Evolutionary conservation across 53 echinoderm and acorn worm species (phyloP).

Genomic region (Henricia sp.): DNA sequence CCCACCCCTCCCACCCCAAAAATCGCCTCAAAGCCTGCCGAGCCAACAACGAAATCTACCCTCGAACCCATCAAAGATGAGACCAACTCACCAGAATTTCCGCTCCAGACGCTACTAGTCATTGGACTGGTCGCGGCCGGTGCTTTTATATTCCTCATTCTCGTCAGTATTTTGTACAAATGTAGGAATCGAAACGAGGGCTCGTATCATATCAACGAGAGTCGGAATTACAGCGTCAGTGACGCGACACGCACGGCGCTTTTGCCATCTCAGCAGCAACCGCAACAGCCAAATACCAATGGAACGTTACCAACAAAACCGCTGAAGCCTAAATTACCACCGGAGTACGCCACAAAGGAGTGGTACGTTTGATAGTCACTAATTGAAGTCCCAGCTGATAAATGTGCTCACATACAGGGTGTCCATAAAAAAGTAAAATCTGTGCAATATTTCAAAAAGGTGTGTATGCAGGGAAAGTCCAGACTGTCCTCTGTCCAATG

Average conservation of each 20-base stretch:
- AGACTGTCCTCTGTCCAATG: too few relatives aligned
- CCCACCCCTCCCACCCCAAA: slow-evolving; percentile 5
- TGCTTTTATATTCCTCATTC: slow-evolving; percentile 75
- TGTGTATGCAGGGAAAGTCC: too few relatives aligned
- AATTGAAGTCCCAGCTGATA: not conserved
- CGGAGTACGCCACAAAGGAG: slow-evolving; percentile 98
- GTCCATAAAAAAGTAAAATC: too few relatives aligned
- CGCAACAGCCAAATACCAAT: slow-evolving; percentile 71
- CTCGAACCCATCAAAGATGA: not conserved
- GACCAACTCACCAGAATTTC: slow-evolving; percentile 66
- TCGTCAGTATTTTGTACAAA: slow-evolving; percentile 86
- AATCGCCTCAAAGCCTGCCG: not conserved
- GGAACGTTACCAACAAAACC: slow-evolving; percentile 93
- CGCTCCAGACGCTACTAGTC: slow-evolving; percentile 86
- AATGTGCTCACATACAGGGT: too few relatives aligned
- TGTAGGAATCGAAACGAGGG: slow-evolving; percentile 97
- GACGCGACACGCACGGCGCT: slow-evolving; percentile 82
- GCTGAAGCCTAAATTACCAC: slow-evolving; percentile 86
- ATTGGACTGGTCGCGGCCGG: slow-evolving; percentile 84
- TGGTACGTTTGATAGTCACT: slow-evolving; percentile 84
- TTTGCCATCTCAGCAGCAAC: slow-evolving; percentile 63
- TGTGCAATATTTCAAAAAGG: too few relatives aligned
- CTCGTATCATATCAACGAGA: slow-evolving; percentile 98
- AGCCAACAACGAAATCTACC: slow-evolving; percentile 3
- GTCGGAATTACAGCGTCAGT: slow-evolving; percentile 84